phyloP scores from a whole-genome alignment of 1,140 invertebrate genomes.

The Sitodiplosis mosellana region DNA sequence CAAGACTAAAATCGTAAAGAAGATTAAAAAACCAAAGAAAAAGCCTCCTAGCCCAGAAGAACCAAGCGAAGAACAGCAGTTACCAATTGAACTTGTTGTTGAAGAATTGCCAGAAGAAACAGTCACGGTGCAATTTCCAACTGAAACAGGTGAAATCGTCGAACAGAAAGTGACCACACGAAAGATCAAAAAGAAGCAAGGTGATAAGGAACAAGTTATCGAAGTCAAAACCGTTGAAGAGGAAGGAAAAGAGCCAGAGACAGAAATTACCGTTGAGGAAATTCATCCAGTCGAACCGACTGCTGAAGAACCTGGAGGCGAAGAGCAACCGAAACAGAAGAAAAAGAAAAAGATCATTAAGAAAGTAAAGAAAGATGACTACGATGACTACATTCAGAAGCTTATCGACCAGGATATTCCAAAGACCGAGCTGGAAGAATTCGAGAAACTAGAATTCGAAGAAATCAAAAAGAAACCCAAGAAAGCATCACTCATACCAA shows the following conservation, averaged over 20 bases:
- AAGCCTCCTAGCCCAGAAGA: too few relatives aligned
- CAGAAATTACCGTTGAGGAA: constrained; percentile 9
- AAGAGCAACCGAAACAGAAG: constrained; percentile 10
- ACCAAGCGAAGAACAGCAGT: too few relatives aligned
- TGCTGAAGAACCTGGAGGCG: constrained; percentile 20
- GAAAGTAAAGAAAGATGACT: constrained; percentile 17
- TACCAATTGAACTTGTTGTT: neutral
- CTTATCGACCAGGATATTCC: constrained; percentile 20
- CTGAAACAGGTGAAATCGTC: constrained; percentile 6
- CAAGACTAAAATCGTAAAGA: constrained; percentile 3
- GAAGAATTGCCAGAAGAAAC: constrained; percentile 12
- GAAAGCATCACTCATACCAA: neutral
- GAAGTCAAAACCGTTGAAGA: constrained; percentile 18
- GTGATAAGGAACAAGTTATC: constrained; percentile 21
- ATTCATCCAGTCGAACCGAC: constrained; percentile 9
- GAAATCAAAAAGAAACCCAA: neutral
- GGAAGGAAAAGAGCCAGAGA: constrained; percentile 11
- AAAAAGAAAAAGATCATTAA: constrained; percentile 16
- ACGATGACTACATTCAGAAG: constrained; percentile 20
- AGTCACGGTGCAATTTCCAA: constrained; percentile 12
- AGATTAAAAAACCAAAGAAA: neutral
- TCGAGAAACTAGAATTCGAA: constrained; percentile 4
- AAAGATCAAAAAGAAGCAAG: constrained; percentile 10
- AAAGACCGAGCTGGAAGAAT: constrained; percentile 11
- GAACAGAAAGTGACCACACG: constrained; percentile 15